Evolutionary conservation across 2,888 invertebrate genomes (phyloP).

Genomic region (Chloroclystis v-ata): DNA sequence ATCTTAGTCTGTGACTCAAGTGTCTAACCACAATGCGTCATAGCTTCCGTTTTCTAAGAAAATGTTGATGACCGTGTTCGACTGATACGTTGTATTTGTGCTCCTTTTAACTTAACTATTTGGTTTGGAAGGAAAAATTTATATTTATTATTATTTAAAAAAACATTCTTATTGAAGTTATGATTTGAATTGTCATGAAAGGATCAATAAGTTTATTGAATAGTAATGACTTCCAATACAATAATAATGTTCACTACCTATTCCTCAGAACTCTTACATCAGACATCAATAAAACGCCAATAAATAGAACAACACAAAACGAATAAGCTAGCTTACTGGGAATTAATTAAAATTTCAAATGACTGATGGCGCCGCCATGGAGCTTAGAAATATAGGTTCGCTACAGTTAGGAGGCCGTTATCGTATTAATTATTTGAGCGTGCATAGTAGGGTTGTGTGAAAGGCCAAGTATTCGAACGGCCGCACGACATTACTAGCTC

Average conservation of each 20-base stretch:
- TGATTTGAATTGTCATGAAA: no score
- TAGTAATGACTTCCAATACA: no score
- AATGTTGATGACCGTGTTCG: constrained; percentile 23
- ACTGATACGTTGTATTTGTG: constrained; percentile 8
- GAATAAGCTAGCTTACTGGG: constrained; percentile 2
- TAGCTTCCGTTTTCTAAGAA: constrained; percentile 34
- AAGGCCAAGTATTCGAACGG: constrained; percentile 21
- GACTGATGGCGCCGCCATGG: constrained; percentile 3
- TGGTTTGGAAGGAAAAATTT: no score
- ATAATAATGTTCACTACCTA: no score
- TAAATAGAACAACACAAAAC: constrained; percentile 5
- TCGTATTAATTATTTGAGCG: constrained; percentile 28
- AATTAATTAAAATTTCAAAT: constrained; percentile 15
- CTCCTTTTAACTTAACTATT: no score
- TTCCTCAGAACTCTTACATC: not conserved
- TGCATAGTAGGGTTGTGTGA: constrained; percentile 18
- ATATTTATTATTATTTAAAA: no score
- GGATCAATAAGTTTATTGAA: no score
- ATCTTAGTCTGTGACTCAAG: constrained; percentile 40
- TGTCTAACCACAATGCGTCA: constrained; percentile 37
- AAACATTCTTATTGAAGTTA: no score
- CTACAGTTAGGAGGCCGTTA: constrained; percentile 18
- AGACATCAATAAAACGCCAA: not conserved
- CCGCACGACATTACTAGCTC: constrained; percentile 20
- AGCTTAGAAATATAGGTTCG: constrained; percentile 14